phyloP scores from a whole-genome alignment of 2,888 invertebrate genomes.

The Coenonympha arcania region DNA sequence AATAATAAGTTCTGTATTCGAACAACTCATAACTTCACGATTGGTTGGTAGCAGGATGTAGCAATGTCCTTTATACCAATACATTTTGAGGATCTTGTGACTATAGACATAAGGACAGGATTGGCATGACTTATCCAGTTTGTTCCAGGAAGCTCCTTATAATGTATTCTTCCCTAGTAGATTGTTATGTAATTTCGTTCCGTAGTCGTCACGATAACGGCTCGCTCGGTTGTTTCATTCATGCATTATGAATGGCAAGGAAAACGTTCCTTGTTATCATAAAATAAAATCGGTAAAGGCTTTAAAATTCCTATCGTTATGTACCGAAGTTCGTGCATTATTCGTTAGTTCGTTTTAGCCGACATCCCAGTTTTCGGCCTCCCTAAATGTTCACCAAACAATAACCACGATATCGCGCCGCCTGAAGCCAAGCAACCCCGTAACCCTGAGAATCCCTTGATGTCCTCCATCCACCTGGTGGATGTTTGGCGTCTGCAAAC shows the following conservation, averaged over 20 bases:
- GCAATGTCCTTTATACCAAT: background rate
- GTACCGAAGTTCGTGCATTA: too few species aligned
- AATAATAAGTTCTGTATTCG: background rate
- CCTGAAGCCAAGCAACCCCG: too few species aligned
- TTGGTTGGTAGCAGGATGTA: background rate
- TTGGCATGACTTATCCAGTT: background rate
- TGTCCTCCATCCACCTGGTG: too few species aligned
- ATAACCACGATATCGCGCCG: too few species aligned
- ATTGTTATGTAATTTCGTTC: slow-evolving; percentile 24
- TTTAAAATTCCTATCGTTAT: too few species aligned
- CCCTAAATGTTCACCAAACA: too few species aligned
- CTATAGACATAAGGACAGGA: background rate
- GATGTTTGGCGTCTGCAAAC: too few species aligned
- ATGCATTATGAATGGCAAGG: background rate
- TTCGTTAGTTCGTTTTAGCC: too few species aligned
- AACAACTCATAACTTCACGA: background rate
- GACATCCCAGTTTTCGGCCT: too few species aligned
- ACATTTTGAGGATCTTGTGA: background rate
- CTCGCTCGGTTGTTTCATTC: background rate
- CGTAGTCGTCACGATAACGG: slow-evolving; percentile 20
- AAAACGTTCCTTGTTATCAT: background rate
- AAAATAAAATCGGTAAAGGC: too few species aligned
- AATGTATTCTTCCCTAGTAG: slow-evolving; percentile 17
- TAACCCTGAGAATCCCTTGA: too few species aligned
- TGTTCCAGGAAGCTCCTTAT: slow-evolving; percentile 8